A percentile compares a stretch with the other conserved stretches of the same genome.
Conservation (phyloP, 2,888 invertebrate genomes). For the Buathra laborator region DNA sequence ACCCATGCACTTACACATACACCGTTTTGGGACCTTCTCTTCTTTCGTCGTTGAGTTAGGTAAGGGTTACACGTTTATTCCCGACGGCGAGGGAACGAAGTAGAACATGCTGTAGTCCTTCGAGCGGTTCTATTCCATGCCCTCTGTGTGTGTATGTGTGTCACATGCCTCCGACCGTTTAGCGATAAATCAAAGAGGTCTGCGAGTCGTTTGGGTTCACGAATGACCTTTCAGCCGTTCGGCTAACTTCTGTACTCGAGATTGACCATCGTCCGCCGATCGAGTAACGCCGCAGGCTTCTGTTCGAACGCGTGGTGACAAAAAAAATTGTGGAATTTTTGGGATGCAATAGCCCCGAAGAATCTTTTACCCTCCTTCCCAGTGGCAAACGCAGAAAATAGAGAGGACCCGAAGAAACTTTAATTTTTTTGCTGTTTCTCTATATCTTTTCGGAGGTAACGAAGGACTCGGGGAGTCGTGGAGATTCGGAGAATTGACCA, state of each 20-base stretch:
- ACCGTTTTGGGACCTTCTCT: constrained; percentile 40
- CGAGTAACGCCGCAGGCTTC: constrained; percentile 19
- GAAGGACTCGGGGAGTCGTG: constrained; percentile 27
- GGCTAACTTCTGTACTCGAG: constrained; percentile 8
- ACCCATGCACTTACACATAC: constrained; percentile 10
- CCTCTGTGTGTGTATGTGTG: constrained; percentile 27
- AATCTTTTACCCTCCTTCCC: background rate
- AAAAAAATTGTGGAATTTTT: constrained; percentile 7
- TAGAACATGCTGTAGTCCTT: constrained; percentile 33
- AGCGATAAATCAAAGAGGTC: constrained; percentile 76
- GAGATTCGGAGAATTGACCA: constrained; percentile 29
- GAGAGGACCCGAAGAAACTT: background rate
- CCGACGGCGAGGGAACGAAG: constrained; percentile 15
- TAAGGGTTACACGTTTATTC: constrained; percentile 77
- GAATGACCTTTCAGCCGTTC: constrained; percentile 51
- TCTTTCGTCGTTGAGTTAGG: constrained; percentile 70
- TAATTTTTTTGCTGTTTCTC: background rate
- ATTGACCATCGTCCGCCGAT: constrained; percentile 12
- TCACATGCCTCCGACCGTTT: constrained; percentile 63
- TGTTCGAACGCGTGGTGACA: constrained; percentile 7
- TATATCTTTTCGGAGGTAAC: background rate
- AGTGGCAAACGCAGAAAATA: background rate
- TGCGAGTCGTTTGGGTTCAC: background rate
- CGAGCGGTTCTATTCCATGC: background rate
- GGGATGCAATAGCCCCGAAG: background rate